Percentiles rank a stretch among this genome's conserved stretches.
Evolutionary conservation across 2,888 invertebrate species (phyloP).

Genomic region (Saturnia pavonia): DNA sequence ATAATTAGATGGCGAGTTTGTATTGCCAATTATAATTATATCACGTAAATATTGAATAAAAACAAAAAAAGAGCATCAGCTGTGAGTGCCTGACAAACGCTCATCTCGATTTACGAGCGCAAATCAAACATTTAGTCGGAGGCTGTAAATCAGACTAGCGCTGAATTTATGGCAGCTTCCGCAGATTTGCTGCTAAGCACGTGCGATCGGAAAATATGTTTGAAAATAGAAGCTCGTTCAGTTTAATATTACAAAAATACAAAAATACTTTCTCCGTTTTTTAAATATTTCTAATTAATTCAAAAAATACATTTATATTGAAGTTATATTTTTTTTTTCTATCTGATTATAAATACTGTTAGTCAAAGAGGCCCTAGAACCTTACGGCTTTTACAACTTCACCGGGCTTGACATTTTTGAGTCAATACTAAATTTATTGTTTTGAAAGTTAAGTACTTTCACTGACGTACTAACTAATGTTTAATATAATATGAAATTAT

Average conservation of each 20-base stretch:
- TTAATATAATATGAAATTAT: too few species aligned
- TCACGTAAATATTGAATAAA: background rate
- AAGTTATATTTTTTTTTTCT: too few species aligned
- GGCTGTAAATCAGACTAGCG: slow-evolving; percentile 75
- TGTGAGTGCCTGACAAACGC: slow-evolving; percentile 61
- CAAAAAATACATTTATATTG: background rate
- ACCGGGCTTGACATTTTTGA: too few species aligned
- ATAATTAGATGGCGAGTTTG: slow-evolving; percentile 11
- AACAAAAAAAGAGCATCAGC: slow-evolving; percentile 37
- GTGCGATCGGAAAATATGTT: slow-evolving; percentile 30
- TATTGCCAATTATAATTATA: background rate
- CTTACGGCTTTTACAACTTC: too few species aligned
- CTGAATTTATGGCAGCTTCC: slow-evolving; percentile 64
- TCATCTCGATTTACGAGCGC: slow-evolving; percentile 80
- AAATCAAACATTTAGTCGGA: slow-evolving; percentile 77
- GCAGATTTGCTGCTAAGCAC: slow-evolving; percentile 55
- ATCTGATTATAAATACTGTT: too few species aligned
- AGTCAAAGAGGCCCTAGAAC: too few species aligned
- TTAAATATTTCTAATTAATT: background rate
- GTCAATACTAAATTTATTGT: too few species aligned
- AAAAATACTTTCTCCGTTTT: too few species aligned
- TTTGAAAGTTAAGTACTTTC: too few species aligned
- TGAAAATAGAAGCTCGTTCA: slow-evolving; percentile 3
- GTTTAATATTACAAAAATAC: background rate
- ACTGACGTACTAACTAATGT: too few species aligned